Conservation (phyloP, 2,888 invertebrate species). For the Machimus rusticus region DNA sequence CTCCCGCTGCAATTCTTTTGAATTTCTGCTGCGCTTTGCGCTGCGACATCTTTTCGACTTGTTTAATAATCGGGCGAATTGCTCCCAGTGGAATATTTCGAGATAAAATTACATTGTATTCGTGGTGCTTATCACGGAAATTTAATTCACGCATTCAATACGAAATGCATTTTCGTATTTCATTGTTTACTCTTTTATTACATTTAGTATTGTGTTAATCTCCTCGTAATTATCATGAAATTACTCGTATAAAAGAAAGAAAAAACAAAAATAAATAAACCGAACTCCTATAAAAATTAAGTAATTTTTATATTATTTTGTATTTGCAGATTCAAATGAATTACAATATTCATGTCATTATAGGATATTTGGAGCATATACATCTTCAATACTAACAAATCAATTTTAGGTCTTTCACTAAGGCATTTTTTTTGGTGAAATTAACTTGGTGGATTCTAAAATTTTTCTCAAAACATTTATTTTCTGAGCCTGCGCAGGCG, state of each 20-base stretch:
- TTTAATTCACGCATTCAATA: not conserved
- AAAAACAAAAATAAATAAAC: not conserved
- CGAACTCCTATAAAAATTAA: too few relatives aligned
- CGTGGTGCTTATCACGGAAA: not conserved
- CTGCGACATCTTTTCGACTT: not conserved
- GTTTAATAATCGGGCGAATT: not conserved
- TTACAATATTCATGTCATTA: too few relatives aligned
- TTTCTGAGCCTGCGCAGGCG: too few relatives aligned
- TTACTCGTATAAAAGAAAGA: not conserved
- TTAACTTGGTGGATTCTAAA: too few relatives aligned
- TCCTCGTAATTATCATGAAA: not conserved
- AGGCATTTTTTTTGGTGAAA: too few relatives aligned
- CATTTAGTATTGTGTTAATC: not conserved
- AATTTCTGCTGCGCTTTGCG: not conserved
- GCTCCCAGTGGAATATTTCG: not conserved
- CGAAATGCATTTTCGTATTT: not conserved
- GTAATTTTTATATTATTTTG: too few relatives aligned
- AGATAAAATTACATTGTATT: not conserved
- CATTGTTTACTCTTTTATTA: not conserved
- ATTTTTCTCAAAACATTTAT: too few relatives aligned
- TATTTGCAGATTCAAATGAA: too few relatives aligned
- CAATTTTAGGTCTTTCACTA: too few relatives aligned
- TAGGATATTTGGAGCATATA: too few relatives aligned
- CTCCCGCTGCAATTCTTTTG: not conserved
- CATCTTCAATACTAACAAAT: too few relatives aligned